These are phyloP conservation scores for Sebastes nivosus DNA, from an alignment of 2,797 vertebrate genomes.

Conservation along the genomic window DNA sequence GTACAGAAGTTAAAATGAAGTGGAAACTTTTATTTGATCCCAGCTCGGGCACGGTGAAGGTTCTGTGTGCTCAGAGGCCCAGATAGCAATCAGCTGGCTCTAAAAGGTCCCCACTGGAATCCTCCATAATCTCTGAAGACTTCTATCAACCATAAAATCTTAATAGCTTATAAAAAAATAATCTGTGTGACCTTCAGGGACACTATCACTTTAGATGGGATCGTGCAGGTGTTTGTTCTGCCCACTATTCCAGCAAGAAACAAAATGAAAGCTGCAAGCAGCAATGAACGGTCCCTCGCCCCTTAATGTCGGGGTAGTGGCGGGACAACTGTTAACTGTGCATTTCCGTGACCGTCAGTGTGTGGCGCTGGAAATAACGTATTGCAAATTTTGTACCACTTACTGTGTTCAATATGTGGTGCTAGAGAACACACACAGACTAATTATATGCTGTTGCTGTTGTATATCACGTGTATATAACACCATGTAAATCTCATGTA, in stretches of 20 bases:
- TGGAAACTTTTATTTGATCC: slow-evolving; percentile 59
- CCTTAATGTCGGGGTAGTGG: too few species aligned
- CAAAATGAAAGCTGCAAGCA: background rate
- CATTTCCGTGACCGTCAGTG: too few species aligned
- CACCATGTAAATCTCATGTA: too few species aligned
- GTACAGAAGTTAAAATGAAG: slow-evolving; percentile 48
- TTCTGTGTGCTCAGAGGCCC: slow-evolving; percentile 35
- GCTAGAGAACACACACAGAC: too few species aligned
- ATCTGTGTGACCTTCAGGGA: slow-evolving; percentile 67
- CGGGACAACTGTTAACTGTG: too few species aligned
- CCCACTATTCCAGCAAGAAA: background rate
- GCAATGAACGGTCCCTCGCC: too few species aligned
- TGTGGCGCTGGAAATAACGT: too few species aligned
- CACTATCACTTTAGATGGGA: slow-evolving; percentile 13
- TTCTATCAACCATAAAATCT: slow-evolving; percentile 73
- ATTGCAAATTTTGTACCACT: too few species aligned
- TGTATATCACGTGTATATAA: too few species aligned
- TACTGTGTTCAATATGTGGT: too few species aligned
- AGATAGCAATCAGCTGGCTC: slow-evolving; percentile 57
- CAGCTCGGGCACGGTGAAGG: slow-evolving; percentile 16
- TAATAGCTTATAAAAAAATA: slow-evolving; percentile 64
- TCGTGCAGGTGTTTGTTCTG: slow-evolving; percentile 35
- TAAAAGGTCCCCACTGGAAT: slow-evolving; percentile 55
- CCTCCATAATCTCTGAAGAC: slow-evolving; percentile 58
- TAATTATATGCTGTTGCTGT: too few species aligned